Base-by-base conservation (phyloP, 2,888 invertebrate genomes). In the Drosophila melanocephala region DNA sequence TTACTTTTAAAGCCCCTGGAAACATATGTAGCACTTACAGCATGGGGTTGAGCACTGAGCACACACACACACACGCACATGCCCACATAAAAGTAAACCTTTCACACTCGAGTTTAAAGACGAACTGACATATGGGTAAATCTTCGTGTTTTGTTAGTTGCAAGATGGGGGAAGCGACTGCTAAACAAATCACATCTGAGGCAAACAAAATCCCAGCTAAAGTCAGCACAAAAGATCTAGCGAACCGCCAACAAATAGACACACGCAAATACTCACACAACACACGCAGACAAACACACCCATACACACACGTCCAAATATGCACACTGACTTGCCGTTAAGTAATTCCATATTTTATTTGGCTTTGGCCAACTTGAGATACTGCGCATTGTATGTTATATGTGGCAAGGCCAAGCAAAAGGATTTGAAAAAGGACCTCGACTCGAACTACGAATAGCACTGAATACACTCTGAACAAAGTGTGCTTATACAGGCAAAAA, bases 281-380 rank as follows among this genome's bases (percentile, higher is more conserved):
- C 26, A 26, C 26, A 32, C 55, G 65, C 51, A 72, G 57, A 59
- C 22, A 57, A 60, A 22, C 53, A 68, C 57, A 66, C 30, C 53
- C 50, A 60, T 53, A 63, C 16, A 12, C 16, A 37, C 61, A 64
- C 53, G 71, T 44, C 56, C 26, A 60, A 57, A 33, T 16, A 47
- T 16, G 16, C 52, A 63, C 61, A 63, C 32, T n/a, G 32, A 39
- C 52, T 73, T 75, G 66, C 72, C 75, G 81, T 76, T 87, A 90
- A 90, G 90, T 87, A 90, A 89, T 89, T 87, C 84, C 90, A 90
- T 90, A 87, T 87, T 87, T 87, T 90, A 89, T 90, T 90, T 83
- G 78, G 73, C 58, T 72, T 68, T 62, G 60, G 56, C 67, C 68
- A 66, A 63, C 59, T 53, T 66, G 64, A 77, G 64, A 66, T 75